phyloP scores from a whole-genome alignment of 2,888 invertebrate genomes.

The Allophyes oxyacanthae region DNA sequence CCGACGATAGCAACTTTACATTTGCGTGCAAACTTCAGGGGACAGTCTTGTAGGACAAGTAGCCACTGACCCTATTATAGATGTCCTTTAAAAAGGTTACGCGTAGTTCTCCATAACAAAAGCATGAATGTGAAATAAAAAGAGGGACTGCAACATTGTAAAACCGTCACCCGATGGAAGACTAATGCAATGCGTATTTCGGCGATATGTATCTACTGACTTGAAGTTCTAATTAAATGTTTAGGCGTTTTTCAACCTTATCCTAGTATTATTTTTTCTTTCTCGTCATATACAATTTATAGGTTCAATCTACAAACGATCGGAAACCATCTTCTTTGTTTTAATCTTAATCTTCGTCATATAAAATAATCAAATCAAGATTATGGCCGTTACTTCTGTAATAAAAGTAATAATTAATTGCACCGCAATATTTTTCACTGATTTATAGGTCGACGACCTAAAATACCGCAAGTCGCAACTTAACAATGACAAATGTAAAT shows the following conservation, averaged over 20 bases:
- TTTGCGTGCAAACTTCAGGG: too few relatives aligned
- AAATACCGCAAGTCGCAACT: slow-evolving; percentile 57
- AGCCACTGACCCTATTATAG: neutral
- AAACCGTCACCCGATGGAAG: too few relatives aligned
- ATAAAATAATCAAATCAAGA: neutral
- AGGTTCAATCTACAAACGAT: too few relatives aligned
- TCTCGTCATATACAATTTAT: too few relatives aligned
- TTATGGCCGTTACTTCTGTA: neutral
- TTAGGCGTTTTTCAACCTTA: too few relatives aligned
- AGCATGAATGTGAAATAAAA: neutral
- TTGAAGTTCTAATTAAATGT: too few relatives aligned
- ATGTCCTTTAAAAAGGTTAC: slow-evolving; percentile 17
- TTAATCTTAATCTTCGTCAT: neutral
- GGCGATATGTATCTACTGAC: too few relatives aligned
- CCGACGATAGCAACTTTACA: too few relatives aligned
- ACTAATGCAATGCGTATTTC: too few relatives aligned
- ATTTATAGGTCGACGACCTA: slow-evolving; percentile 47
- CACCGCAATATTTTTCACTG: slow-evolving; percentile 35
- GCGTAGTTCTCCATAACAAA: neutral
- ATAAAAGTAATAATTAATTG: slow-evolving; percentile 8
- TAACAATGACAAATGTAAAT: slow-evolving; percentile 45
- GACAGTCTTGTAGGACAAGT: neutral
- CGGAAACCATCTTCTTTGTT: neutral
- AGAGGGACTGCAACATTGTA: neutral
- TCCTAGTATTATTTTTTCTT: too few relatives aligned